Evolutionary conservation across 2,113 vertebrate species (phyloP).

Genomic region (Dromas ardeola): DNA sequence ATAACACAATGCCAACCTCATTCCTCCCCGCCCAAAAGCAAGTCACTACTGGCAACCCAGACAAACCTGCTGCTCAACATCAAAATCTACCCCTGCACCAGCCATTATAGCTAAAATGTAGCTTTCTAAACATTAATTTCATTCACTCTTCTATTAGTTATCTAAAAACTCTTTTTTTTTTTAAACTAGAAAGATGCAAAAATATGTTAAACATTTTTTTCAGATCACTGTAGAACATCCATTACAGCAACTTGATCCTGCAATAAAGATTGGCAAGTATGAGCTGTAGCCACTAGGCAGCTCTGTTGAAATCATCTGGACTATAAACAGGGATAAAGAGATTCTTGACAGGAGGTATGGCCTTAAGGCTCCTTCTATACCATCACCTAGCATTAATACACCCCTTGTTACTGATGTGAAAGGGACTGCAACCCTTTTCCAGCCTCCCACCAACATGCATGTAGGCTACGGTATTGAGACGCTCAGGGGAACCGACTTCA

Average conservation of each 20-base stretch:
- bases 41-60: background rate
- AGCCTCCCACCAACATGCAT: background rate
- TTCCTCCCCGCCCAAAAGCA: background rate
- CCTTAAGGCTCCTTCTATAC: background rate
- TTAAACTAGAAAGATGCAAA: background rate
- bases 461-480: accelerated
- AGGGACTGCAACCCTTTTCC: background rate
- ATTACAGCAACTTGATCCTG: background rate
- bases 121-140: background rate
- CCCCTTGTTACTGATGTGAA: background rate
- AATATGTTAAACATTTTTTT: background rate
- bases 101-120: background rate
- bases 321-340: background rate
- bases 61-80: background rate
- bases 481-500: background rate
- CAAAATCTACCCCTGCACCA: background rate
- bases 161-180: background rate
- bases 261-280: background rate
- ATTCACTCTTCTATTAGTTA: background rate
- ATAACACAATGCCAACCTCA: background rate
- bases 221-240: background rate
- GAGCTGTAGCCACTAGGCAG: background rate
- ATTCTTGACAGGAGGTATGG: background rate
- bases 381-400: background rate
- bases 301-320: background rate